These are phyloP conservation scores for Drosophila koepferae DNA, from an alignment of 2,888 invertebrate species.

Conservation along the genomic window DNA sequence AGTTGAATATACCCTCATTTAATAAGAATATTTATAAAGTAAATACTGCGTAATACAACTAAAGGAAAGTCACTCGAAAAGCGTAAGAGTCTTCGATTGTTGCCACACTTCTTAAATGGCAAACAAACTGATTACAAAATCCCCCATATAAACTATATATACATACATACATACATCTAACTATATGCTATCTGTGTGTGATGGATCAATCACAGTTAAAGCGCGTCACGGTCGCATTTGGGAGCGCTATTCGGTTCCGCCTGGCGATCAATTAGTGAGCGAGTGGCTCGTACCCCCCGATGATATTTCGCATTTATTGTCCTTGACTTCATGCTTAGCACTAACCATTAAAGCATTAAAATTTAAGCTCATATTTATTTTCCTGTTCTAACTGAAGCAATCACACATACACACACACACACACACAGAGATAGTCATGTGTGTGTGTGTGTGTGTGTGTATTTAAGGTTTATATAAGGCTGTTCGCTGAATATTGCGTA, in stretches of 20 bases:
- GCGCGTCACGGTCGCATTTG: slow-evolving; percentile 30
- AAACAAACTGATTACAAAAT: slow-evolving; percentile 54
- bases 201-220: slow-evolving; percentile 53
- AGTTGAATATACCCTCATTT: background rate
- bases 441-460: slow-evolving; percentile 25
- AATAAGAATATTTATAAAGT: background rate
- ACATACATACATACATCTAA: background rate
- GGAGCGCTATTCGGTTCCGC: slow-evolving; percentile 32
- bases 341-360: slow-evolving; percentile 29
- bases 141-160: background rate
- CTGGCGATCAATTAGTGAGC: slow-evolving; percentile 43
- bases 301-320: slow-evolving; percentile 34
- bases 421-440: background rate
- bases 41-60: slow-evolving; percentile 2
- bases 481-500: slow-evolving; percentile 59
- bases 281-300: slow-evolving; percentile 10
- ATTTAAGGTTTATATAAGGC: slow-evolving; percentile 35
- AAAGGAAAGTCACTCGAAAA: slow-evolving; percentile 2
- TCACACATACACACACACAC: background rate
- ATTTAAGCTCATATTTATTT: slow-evolving; percentile 18
- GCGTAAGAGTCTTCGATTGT: slow-evolving; percentile 25
- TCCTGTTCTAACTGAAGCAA: slow-evolving; percentile 31
- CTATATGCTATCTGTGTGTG: slow-evolving; percentile 21
- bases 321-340: slow-evolving; percentile 36
- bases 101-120: slow-evolving; percentile 50